These are phyloP conservation scores for Brotula barbata DNA, from an alignment of 2,797 vertebrate species.

Conservation along the genomic window DNA sequence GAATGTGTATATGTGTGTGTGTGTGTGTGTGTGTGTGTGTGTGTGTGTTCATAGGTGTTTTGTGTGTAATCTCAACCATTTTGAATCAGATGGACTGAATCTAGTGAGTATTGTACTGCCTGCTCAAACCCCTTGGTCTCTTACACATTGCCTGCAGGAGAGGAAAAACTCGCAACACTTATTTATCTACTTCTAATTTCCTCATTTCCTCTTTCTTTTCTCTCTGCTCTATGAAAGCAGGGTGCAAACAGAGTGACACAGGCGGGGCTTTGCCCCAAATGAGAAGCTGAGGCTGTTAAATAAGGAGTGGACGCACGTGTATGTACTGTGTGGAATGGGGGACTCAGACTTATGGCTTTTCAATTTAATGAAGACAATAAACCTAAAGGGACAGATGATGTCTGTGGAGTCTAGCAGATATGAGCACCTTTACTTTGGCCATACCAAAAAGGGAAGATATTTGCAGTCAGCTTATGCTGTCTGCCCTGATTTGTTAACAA, in stretches of 20 bases:
- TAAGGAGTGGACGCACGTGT: conserved; percentile 26
- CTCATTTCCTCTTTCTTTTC: conserved; percentile 51
- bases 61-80: conserved; percentile 61
- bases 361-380: conserved; percentile 65
- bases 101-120: conserved; percentile 54
- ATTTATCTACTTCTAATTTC: conserved; percentile 68
- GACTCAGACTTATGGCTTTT: conserved; percentile 53
- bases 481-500: too few species aligned
- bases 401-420: background rate
- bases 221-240: conserved; percentile 35
- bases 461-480: too few species aligned
- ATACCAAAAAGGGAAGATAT: too few species aligned
- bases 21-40: conserved; percentile 6
- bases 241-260: conserved; percentile 37
- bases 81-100: conserved; percentile 64
- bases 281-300: conserved; percentile 57
- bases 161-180: conserved; percentile 55
- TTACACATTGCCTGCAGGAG: conserved; percentile 26
- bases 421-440: conserved; percentile 16
- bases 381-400: conserved; percentile 10
- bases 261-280: conserved; percentile 37
- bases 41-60: conserved; percentile 34
- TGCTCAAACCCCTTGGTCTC: conserved; percentile 33
- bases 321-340: conserved; percentile 4
- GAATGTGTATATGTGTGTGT: conserved; percentile 8